These are phyloP conservation scores for Dromiciops gliroides DNA, from an alignment of 2,113 vertebrate species.

Conservation along the genomic window DNA sequence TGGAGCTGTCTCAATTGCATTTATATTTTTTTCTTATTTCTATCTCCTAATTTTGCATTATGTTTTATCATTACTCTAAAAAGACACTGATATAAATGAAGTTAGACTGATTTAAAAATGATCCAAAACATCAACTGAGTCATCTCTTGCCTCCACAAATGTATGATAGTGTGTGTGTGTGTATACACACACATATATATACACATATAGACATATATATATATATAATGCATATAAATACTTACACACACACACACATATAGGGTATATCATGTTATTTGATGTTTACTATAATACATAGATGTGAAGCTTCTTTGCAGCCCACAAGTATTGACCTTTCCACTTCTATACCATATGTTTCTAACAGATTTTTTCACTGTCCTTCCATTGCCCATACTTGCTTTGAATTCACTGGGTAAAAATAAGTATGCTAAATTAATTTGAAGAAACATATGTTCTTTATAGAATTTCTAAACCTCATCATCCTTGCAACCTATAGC, in stretches of 20 bases:
- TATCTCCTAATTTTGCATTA: not conserved
- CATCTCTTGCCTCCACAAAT: not conserved
- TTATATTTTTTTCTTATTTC: not conserved
- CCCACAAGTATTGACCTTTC: not conserved
- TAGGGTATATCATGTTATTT: not conserved
- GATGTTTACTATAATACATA: not conserved
- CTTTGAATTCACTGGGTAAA: not conserved
- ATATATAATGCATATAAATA: too few species aligned
- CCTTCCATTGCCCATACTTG: not conserved
- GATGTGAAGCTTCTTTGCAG: not conserved
- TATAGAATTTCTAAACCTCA: not conserved
- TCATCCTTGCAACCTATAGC: not conserved
- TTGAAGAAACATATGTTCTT: not conserved
- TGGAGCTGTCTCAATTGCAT: not conserved
- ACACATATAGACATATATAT: too few species aligned
- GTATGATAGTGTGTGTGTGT: too few species aligned
- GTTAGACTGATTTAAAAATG: not conserved
- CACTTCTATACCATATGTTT: not conserved
- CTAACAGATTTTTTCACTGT: not conserved
- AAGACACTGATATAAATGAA: not conserved
- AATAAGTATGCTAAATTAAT: not conserved
- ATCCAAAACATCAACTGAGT: not conserved
- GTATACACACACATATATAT: too few species aligned
- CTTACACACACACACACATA: too few species aligned
- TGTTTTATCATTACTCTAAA: not conserved